phyloP scores from a whole-genome alignment of 2,888 invertebrate species.

The Hymenopus coronatus region DNA sequence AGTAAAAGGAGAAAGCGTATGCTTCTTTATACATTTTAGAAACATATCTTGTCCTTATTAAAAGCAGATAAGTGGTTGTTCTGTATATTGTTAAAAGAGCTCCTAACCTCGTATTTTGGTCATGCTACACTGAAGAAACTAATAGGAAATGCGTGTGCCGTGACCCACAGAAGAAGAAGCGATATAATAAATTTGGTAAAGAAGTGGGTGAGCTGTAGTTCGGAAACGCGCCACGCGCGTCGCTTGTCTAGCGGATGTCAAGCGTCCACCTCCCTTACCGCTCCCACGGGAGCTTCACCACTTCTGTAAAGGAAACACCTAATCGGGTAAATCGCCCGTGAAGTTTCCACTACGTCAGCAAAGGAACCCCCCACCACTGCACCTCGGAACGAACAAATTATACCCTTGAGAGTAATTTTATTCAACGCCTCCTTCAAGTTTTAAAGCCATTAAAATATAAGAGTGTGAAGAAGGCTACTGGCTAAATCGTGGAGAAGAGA shows the following conservation, averaged over 20 bases:
- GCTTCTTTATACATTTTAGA: too few relatives aligned
- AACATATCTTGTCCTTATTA: too few relatives aligned
- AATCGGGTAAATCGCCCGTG: slow-evolving; percentile 34
- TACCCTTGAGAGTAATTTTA: slow-evolving; percentile 30
- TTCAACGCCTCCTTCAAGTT: slow-evolving; percentile 32
- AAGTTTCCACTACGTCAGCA: slow-evolving; percentile 33
- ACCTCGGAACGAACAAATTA: slow-evolving; percentile 29
- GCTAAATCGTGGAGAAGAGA: neutral
- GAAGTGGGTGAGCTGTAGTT: neutral
- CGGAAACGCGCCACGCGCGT: neutral
- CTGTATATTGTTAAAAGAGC: too few relatives aligned
- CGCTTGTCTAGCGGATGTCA: neutral
- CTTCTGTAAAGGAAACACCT: slow-evolving; percentile 30
- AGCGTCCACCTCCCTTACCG: neutral
- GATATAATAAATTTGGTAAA: neutral
- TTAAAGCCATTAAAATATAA: slow-evolving; percentile 32
- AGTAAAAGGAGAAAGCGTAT: too few relatives aligned
- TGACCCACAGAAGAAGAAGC: neutral
- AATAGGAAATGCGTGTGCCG: neutral
- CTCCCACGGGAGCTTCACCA: neutral
- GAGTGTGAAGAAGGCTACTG: slow-evolving; percentile 6
- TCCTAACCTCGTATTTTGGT: too few relatives aligned
- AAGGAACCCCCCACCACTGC: slow-evolving; percentile 9
- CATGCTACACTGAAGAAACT: neutral
- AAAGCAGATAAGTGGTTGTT: too few relatives aligned